phyloP scores from a whole-genome alignment of 2,113 vertebrate species.

The Ceyx margarethae region DNA sequence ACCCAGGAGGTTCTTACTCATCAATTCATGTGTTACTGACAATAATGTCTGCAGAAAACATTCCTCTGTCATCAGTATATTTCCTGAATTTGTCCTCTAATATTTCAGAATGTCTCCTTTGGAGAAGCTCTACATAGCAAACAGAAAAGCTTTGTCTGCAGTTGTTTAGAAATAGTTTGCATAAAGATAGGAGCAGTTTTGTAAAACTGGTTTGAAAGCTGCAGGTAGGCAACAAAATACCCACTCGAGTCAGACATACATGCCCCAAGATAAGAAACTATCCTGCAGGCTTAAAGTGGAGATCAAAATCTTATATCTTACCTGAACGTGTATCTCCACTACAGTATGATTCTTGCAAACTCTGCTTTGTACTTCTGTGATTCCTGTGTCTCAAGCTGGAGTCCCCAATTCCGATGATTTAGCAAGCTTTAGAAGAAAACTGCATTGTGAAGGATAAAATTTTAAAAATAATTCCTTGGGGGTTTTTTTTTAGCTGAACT shows the following conservation, averaged over 20 bases:
- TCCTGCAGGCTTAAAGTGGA: not conserved
- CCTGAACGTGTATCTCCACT: not conserved
- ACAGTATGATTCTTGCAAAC: not conserved
- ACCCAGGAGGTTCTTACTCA: constrained; percentile 25
- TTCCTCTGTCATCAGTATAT: not conserved
- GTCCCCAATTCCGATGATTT: not conserved
- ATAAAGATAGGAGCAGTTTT: not conserved
- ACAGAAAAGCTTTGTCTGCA: not conserved
- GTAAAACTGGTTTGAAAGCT: not conserved
- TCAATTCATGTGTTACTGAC: not conserved
- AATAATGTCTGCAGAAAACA: not conserved
- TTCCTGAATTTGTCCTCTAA: not conserved
- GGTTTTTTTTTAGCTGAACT: constrained; percentile 8
- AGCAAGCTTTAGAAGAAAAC: not conserved
- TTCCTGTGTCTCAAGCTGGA: not conserved
- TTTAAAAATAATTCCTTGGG: constrained; percentile 25
- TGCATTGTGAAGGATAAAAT: not conserved
- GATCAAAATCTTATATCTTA: not conserved
- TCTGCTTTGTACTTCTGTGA: not conserved
- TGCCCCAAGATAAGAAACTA: not conserved
- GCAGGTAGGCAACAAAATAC: not conserved
- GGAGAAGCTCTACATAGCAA: not conserved
- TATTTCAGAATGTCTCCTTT: not conserved
- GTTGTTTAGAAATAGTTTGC: not conserved
- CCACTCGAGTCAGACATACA: not conserved